Conservation (phyloP, 2,888 invertebrate species). For the Drosophila formosana region DNA sequence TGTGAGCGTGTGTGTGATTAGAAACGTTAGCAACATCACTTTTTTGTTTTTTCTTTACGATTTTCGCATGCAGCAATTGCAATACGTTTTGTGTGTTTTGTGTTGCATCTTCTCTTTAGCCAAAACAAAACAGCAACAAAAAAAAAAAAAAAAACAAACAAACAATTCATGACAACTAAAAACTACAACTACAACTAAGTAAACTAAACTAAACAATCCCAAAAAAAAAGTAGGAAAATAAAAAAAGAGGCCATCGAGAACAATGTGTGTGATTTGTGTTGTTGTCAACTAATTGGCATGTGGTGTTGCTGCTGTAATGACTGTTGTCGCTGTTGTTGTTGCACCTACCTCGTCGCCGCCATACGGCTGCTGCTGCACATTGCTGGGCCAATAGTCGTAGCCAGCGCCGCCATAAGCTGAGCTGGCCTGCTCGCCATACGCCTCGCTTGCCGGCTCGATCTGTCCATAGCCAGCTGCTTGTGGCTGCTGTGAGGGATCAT, state of each 20-base stretch:
- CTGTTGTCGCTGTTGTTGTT: neutral
- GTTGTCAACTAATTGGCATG: conserved; percentile 23
- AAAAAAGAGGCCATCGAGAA: conserved; percentile 29
- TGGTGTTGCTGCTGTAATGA: neutral
- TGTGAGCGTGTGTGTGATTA: conserved; percentile 53
- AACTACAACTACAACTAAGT: conserved; percentile 6
- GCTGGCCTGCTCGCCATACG: conserved; percentile 15
- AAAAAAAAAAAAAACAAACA: neutral
- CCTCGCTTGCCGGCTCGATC: conserved; percentile 41
- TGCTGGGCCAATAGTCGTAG: conserved; percentile 76
- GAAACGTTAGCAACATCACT: conserved; percentile 62
- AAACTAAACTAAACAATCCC: conserved; percentile 4
- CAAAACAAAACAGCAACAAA: conserved; percentile 12
- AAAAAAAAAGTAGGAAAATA: neutral
- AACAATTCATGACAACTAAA: conserved; percentile 10
- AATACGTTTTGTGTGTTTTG: conserved; percentile 17
- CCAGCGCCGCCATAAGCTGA: conserved; percentile 31
- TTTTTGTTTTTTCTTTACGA: conserved; percentile 16
- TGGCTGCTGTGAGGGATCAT: conserved; percentile 40
- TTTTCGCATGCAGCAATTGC: conserved; percentile 42
- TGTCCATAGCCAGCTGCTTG: conserved; percentile 39
- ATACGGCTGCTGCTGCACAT: conserved; percentile 63
- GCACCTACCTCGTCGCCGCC: conserved; percentile 72
- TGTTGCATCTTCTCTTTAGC: conserved; percentile 27
- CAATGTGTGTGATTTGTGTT: neutral